phyloP scores from a whole-genome alignment of 2,797 vertebrate genomes.

The Oceanodroma leucorhoa region DNA sequence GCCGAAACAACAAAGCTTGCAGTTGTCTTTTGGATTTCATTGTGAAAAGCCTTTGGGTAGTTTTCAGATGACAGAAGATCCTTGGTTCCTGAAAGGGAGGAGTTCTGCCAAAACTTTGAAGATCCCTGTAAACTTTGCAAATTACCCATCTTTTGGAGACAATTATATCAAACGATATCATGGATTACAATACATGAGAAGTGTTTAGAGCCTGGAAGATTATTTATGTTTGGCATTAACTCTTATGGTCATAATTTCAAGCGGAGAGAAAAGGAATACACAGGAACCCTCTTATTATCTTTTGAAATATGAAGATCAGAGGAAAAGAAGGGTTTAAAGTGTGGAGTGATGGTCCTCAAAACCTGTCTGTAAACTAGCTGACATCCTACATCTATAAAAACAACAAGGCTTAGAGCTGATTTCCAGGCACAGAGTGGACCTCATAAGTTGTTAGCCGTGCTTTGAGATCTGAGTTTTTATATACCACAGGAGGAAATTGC shows the following conservation, averaged over 20 bases:
- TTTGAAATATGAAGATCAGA: conserved; percentile 76
- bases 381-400: conserved; percentile 46
- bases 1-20: conserved; percentile 70
- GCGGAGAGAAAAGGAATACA: conserved; percentile 39
- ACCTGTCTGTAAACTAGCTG: conserved; percentile 34
- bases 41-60: conserved; percentile 66
- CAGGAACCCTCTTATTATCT: conserved; percentile 67
- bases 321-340: conserved; percentile 56
- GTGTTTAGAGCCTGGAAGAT: conserved; percentile 68
- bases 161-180: conserved; percentile 63
- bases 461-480: conserved; percentile 13
- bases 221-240: conserved; percentile 65
- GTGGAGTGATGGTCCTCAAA: conserved; percentile 47
- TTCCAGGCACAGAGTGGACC: conserved; percentile 6
- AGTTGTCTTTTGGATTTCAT: conserved; percentile 62
- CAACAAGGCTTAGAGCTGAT: not conserved
- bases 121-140: conserved; percentile 58
- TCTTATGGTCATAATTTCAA: conserved; percentile 66
- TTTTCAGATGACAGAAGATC: conserved; percentile 63
- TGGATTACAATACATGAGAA: conserved; percentile 69
- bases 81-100: conserved; percentile 64
- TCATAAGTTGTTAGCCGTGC: not conserved
- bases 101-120: conserved; percentile 60
- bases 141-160: conserved; percentile 66
- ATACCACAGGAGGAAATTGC: not conserved